Conservation (phyloP, 1,140 invertebrate species). For the Neotoxoptera formosana region DNA sequence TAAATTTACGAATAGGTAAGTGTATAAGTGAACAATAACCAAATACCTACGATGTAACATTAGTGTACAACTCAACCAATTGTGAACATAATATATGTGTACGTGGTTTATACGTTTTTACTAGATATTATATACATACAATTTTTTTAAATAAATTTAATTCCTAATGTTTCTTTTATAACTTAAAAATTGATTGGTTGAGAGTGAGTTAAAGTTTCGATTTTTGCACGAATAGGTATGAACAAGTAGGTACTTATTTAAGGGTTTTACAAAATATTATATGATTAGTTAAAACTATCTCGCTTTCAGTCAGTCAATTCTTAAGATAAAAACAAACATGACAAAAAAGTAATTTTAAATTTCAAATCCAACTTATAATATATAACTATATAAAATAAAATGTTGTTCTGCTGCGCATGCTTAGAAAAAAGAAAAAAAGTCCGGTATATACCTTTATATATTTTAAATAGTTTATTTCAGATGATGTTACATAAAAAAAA, state of each 20-base stretch:
- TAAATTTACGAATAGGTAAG: neutral
- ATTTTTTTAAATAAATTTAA: neutral
- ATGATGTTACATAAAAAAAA: too few relatives aligned
- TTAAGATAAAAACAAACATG: too few relatives aligned
- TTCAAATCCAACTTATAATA: too few relatives aligned
- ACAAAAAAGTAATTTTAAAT: too few relatives aligned
- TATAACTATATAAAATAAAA: too few relatives aligned
- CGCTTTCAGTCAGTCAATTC: too few relatives aligned
- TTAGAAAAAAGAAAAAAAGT: too few relatives aligned
- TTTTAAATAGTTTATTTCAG: too few relatives aligned
- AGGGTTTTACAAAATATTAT: neutral
- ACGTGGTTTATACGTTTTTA: neutral
- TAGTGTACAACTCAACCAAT: neutral
- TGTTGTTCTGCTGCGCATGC: too few relatives aligned
- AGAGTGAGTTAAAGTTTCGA: neutral
- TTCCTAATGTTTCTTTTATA: neutral
- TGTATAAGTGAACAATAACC: neutral
- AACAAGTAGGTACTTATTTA: neutral
- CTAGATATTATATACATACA: neutral
- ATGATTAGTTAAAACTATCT: neutral
- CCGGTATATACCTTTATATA: too few relatives aligned
- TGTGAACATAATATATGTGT: neutral
- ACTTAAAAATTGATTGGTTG: neutral
- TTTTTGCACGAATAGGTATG: neutral
- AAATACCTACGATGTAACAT: neutral